Evolutionary conservation across 2,888 invertebrate species (phyloP), one percentile per base, ranked within the genome.

Genomic region (Drosophila mimica): DNA sequence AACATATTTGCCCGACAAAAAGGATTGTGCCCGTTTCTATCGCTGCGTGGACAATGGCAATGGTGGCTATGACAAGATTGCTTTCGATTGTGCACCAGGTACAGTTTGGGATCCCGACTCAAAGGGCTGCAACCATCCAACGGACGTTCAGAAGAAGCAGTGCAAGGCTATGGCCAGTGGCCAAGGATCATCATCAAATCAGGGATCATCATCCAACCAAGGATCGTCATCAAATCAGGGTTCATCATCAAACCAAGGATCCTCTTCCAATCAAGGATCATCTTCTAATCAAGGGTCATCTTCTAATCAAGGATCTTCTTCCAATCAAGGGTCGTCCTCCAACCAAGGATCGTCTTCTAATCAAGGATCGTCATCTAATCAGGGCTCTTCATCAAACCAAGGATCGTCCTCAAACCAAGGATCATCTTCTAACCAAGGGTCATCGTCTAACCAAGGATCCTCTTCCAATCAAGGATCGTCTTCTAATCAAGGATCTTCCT

Each of bases 31-130:
- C 31, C 95, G 95, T 85, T 96, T 96, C 91, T 95, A 96, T 82
- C 94, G 96, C 46, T 96, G 96, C 88, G 95, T 95, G 0, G 94
- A 95, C 70, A 94, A 95, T 82, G 95, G 94, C 46, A 94, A 94
- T 72, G 94, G 94, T 20, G 94, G 94, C 33, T 95, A 93, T 63
- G 94, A 94, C 34, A 95, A 94, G 91, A 94, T 95, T 81, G 94
- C 95, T 25, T 96, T 95, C 77, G 93, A 92, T 57, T 96, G 96
- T 86, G 95, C 94, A 0, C 95, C 95, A 58, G 96, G 96, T 8
- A 95, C 95, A 7, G 94, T 94, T n/a, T 95, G 95, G 95, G 95
- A 95, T 89, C 92, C 94, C 1, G 88, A 90, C 28, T 70, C 88
- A 0, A 86, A 88, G 38, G 91, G 89, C 38, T 93, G 93, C 61